Conservation (phyloP, 2,113 vertebrate genomes). For the Centropus unirufus region DNA sequence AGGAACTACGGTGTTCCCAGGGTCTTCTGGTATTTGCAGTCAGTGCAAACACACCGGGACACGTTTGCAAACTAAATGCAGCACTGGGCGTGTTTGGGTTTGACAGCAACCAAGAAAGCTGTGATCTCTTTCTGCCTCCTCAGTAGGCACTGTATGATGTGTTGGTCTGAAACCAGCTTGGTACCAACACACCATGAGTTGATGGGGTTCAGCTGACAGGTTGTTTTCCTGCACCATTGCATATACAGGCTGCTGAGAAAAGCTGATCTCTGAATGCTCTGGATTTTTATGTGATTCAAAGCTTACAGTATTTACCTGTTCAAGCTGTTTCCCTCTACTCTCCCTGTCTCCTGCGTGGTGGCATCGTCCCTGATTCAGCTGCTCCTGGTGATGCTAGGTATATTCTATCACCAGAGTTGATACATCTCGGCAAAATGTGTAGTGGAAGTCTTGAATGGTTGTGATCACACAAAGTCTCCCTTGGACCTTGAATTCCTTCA, state of each 20-base stretch:
- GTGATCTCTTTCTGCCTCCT: conserved; percentile 17
- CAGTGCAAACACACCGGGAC: background rate
- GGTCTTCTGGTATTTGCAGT: background rate
- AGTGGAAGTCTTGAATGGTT: background rate
- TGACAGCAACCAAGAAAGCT: conserved; percentile 15
- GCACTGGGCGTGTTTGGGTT: conserved; percentile 14
- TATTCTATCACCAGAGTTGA: background rate
- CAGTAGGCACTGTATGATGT: background rate
- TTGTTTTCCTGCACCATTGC: background rate
- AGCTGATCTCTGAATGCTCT: background rate
- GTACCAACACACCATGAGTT: background rate
- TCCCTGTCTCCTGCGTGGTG: background rate
- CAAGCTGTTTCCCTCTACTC: background rate
- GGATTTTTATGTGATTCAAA: background rate
- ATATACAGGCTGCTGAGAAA: background rate
- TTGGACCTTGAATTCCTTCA: conserved; percentile 2
- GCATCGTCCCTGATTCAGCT: background rate
- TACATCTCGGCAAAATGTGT: background rate
- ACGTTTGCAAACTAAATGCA: conserved; percentile 31
- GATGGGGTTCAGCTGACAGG: background rate
- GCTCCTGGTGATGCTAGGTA: background rate
- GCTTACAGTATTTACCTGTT: background rate
- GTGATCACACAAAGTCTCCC: background rate
- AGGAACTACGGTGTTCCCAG: background rate
- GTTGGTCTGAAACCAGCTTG: background rate